A percentile compares a stretch with the other conserved stretches of the same genome.
These are phyloP conservation scores for Glyptemys insculpta DNA, from an alignment of 2,797 vertebrate species.

Conservation along the genomic window DNA sequence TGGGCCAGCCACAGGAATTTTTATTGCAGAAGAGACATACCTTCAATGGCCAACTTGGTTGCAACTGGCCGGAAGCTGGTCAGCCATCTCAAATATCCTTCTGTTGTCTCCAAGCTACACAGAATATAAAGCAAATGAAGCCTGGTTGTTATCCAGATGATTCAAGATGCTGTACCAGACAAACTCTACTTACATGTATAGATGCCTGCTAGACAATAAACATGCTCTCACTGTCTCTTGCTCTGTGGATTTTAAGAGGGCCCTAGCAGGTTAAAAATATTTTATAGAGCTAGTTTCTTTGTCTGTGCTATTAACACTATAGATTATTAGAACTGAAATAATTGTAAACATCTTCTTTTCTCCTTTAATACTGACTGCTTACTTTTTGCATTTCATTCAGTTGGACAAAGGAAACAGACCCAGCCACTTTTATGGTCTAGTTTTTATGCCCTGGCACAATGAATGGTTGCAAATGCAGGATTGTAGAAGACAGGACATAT, in stretches of 20 bases:
- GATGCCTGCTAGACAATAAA: conserved; percentile 71
- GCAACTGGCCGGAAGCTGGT: conserved; percentile 62
- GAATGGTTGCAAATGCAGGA: background rate
- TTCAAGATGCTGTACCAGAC: conserved; percentile 74
- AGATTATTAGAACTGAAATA: conserved; percentile 43
- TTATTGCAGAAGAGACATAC: background rate
- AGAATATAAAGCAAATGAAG: conserved; percentile 76
- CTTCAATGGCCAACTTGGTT: conserved; percentile 55
- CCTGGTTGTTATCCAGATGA: conserved; percentile 77
- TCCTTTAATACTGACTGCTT: background rate
- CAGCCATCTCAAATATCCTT: conserved; percentile 49
- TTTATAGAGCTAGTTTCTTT: conserved; percentile 25
- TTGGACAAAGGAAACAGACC: no score
- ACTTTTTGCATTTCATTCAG: background rate
- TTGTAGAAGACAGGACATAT: background rate
- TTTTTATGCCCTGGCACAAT: no score
- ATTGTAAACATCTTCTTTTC: conserved; percentile 30
- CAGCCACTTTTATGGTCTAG: no score
- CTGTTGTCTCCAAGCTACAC: conserved; percentile 56
- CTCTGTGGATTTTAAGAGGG: conserved; percentile 52
- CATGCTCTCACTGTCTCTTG: conserved; percentile 42
- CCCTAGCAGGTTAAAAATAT: conserved; percentile 64
- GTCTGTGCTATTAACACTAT: background rate
- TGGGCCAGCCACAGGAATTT: no score
- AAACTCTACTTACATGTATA: conserved; percentile 72